These are phyloP conservation scores for Anas bahamensis DNA, from an alignment of 2,797 vertebrate genomes.

Conservation along the genomic window DNA sequence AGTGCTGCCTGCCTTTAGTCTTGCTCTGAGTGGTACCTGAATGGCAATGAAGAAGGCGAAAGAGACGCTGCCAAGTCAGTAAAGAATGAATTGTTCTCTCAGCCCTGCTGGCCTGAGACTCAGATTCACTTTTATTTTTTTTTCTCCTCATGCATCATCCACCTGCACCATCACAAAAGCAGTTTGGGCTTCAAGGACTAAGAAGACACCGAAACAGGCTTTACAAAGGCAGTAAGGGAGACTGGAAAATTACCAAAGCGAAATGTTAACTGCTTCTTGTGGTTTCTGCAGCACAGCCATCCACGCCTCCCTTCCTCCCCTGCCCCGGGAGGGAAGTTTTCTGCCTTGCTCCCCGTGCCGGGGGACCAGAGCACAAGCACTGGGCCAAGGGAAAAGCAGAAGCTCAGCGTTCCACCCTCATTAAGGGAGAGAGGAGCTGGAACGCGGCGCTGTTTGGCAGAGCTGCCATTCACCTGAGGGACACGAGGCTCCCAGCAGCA, in stretches of 20 bases:
- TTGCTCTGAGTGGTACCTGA: not conserved
- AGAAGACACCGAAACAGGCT: not conserved
- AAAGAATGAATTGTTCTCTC: slow-evolving; percentile 14
- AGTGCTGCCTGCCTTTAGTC: not conserved
- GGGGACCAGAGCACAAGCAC: not conserved
- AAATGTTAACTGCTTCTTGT: not conserved
- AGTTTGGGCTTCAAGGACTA: slow-evolving; percentile 35
- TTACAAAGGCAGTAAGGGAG: not conserved
- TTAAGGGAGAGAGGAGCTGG: not conserved
- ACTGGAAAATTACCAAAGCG: not conserved
- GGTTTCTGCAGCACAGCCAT: not conserved
- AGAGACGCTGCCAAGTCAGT: not conserved
- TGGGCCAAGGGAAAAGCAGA: not conserved
- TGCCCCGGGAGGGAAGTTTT: not conserved
- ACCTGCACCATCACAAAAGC: not conserved
- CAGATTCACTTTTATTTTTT: not conserved
- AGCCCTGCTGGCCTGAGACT: not conserved
- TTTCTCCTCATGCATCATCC: slow-evolving; percentile 14
- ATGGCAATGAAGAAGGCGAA: not conserved
- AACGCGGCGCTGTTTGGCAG: rapidly evolving
- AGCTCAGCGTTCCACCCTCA: not conserved
- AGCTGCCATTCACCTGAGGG: not conserved
- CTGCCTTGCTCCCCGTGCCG: not conserved
- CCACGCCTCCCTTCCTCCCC: not conserved
- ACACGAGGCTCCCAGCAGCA: not conserved